Evolutionary conservation across 1,140 invertebrate genomes (phyloP).

Genomic region (Macrobrachium nipponense): DNA sequence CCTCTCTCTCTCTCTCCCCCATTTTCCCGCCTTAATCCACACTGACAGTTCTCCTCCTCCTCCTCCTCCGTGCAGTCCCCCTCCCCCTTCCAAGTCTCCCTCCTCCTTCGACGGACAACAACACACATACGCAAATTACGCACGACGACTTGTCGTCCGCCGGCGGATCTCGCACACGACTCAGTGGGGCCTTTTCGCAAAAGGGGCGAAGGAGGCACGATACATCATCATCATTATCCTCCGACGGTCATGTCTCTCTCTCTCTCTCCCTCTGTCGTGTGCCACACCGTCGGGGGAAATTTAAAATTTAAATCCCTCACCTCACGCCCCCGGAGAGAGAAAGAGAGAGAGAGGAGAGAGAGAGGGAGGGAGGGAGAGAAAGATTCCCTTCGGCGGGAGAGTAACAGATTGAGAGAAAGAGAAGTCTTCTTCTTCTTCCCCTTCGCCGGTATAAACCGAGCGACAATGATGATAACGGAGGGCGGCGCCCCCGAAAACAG

Average conservation of each 20-base stretch:
- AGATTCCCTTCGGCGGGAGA: too few species aligned
- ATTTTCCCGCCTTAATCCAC: slow-evolving; percentile 16
- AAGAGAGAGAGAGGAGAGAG: neutral
- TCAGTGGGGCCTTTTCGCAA: too few species aligned
- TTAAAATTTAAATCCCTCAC: neutral
- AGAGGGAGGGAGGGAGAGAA: neutral
- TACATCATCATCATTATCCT: too few species aligned
- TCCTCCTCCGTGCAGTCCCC: neutral
- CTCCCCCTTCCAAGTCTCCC: neutral
- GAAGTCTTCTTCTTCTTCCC: too few species aligned
- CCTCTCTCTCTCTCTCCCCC: neutral
- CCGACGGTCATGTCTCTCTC: too few species aligned
- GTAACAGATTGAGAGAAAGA: too few species aligned
- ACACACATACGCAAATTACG: slow-evolving; percentile 1
- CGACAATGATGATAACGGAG: too few species aligned
- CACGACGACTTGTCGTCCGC: slow-evolving; percentile 22
- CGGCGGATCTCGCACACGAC: neutral
- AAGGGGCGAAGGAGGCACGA: too few species aligned
- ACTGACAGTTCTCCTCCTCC: too few species aligned
- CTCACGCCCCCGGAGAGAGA: too few species aligned
- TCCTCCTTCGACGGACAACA: neutral
- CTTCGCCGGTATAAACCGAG: neutral
- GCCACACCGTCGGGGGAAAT: too few species aligned
- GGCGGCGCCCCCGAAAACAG: neutral
- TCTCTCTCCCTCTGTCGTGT: too few species aligned